Percentiles rank a stretch among this genome's conserved stretches.
phyloP scores from a whole-genome alignment of 2,113 vertebrate species.

The Tychaedon coryphoeus region DNA sequence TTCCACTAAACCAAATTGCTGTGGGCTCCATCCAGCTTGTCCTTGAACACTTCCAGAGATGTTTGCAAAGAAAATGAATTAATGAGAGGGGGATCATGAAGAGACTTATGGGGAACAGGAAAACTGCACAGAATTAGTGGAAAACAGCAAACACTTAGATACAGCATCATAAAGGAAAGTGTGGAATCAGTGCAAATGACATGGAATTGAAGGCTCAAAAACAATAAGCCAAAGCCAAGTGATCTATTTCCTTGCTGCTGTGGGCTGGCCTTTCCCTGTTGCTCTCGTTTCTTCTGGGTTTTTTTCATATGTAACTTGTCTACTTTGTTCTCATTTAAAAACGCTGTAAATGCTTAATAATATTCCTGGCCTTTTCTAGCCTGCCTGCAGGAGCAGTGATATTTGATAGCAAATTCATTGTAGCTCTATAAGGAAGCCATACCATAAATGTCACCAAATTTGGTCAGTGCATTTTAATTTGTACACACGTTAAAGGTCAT shows the following conservation, averaged over 20 bases:
- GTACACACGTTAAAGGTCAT: constrained; percentile 55
- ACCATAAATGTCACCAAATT: constrained; percentile 62
- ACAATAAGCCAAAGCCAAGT: neutral
- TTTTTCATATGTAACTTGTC: neutral
- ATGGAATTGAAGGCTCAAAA: neutral
- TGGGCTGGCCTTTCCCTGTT: neutral
- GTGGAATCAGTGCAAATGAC: neutral
- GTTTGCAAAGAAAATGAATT: neutral
- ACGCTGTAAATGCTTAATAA: neutral
- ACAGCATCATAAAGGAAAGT: fast-evolving
- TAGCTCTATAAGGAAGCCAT: constrained; percentile 42
- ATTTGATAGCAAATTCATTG: constrained; percentile 56
- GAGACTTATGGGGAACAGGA: neutral
- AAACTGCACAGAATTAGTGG: neutral
- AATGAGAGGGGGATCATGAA: neutral
- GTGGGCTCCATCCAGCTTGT: neutral
- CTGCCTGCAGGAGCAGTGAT: constrained; percentile 36
- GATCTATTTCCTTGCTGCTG: neutral
- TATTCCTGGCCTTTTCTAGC: constrained; percentile 52
- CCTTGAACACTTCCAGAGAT: neutral
- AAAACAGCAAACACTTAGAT: neutral
- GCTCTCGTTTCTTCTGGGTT: neutral
- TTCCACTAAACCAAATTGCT: neutral
- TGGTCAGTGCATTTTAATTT: constrained; percentile 65
- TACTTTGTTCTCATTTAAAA: constrained; percentile 14